Evolutionary conservation across 2,888 invertebrate genomes (phyloP).

Genomic region (Eristalis intricaria): DNA sequence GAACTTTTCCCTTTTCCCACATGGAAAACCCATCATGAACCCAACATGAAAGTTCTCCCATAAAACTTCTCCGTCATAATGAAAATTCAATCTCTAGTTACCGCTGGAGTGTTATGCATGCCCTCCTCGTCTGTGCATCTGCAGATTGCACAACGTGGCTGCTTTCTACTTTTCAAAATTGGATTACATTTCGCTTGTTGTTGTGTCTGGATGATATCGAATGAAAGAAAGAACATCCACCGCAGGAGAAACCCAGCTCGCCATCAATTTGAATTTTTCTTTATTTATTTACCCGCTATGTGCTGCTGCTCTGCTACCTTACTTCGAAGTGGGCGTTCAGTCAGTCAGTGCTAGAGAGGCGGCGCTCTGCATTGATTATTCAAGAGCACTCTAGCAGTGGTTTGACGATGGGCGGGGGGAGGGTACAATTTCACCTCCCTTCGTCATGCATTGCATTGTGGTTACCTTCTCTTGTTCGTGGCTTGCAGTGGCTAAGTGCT

Average conservation of each 20-base stretch:
- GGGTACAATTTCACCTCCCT: background rate
- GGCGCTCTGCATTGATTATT: slow-evolving; percentile 33
- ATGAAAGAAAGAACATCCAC: slow-evolving; percentile 26
- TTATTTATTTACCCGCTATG: background rate
- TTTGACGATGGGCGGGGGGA: background rate
- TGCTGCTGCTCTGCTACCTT: slow-evolving; percentile 17
- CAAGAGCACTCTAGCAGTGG: slow-evolving; percentile 17
- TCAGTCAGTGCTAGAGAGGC: background rate
- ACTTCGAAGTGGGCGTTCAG: slow-evolving; percentile 32
- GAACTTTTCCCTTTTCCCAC: background rate
- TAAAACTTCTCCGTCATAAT: background rate
- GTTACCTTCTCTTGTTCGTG: slow-evolving; percentile 10
- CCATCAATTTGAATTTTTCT: slow-evolving; percentile 2
- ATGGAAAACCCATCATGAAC: background rate
- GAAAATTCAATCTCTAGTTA: background rate
- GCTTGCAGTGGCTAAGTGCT: background rate
- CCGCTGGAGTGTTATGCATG: background rate
- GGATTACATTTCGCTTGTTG: slow-evolving; percentile 40
- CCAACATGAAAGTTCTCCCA: background rate
- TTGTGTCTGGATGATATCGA: slow-evolving; percentile 14
- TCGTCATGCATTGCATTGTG: background rate
- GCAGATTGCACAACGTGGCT: background rate
- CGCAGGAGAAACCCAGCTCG: slow-evolving; percentile 20
- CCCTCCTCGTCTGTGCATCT: background rate
- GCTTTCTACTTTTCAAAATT: slow-evolving; percentile 33